Base-by-base conservation (phyloP, 2,888 invertebrate species). In the Ashinkailepas kermadecensis region DNA sequence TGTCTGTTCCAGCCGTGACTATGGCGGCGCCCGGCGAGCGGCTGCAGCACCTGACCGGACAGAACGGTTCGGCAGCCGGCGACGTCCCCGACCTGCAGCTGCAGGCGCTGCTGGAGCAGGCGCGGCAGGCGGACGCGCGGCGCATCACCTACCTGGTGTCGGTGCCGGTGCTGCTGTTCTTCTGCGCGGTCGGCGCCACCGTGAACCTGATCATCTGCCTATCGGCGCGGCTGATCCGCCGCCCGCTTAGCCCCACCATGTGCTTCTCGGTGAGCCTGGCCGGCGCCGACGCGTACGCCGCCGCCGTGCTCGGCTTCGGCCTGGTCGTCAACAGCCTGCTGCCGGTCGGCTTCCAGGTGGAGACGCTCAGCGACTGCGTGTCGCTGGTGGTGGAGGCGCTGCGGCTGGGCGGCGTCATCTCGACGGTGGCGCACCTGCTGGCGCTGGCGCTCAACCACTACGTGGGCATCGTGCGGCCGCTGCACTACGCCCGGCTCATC, bases 391-490 rank as follows among this genome's bases (percentile, higher is more conserved):
- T 88, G 58, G 88, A 88, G 85, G 88, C 87, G 7, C 86, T 88
- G 80, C 87, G 92, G 82, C 87, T 91, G 82, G 90, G 90, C 25
- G 91, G 90, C 7, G 89, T 92, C 82, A 89, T 92, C 78, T 90
- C 91, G 25, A 91, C 91, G 0, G 91, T 92, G 18, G 87, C 90
- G 78, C 92, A 92, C 85, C 88, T 92, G 7, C 87, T 91, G 65
- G 90, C 91, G 0, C 87, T 92, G 58, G 91, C 92, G 59, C 87
- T 91, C 82, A 92, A 92, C 87, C 92, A 92, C 86, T 92, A 92
- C 87, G 87, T 92, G 70, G 92, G 92, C 25, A 91, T 91, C 82
- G 87, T 89, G 7, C 87, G 88, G 80, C 92, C 92, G 0, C 88
- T 92, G 13, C 91, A 91, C 84, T 91, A 92, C 86, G 89, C 90